Percentiles rank a stretch among this genome's conserved stretches.
These are phyloP conservation scores for Mormyrops boulengeri DNA, from an alignment of 2,797 vertebrate genomes.

Conservation along the genomic window DNA sequence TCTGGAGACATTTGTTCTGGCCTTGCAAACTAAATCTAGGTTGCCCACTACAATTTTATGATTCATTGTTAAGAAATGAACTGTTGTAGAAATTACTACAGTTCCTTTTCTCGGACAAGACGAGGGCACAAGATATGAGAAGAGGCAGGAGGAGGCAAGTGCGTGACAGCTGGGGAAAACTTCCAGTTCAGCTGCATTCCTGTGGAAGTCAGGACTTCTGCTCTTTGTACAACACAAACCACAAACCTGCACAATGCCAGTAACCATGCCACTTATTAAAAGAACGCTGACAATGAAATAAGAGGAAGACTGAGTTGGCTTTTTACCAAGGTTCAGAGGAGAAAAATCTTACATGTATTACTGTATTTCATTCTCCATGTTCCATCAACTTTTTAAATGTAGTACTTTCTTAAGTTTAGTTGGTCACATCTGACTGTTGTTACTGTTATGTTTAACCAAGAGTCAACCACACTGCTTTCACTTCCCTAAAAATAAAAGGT, in stretches of 20 bases:
- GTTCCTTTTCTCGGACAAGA: neutral
- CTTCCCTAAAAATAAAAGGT: neutral
- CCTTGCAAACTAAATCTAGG: neutral
- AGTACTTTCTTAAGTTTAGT: neutral
- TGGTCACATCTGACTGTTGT: neutral
- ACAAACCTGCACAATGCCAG: neutral
- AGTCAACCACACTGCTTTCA: neutral
- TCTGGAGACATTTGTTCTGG: neutral
- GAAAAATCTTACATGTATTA: neutral
- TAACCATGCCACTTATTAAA: neutral
- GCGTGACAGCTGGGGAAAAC: neutral
- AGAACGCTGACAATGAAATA: neutral
- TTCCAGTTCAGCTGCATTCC: neutral
- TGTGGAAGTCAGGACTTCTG: neutral
- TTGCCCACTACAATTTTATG: neutral
- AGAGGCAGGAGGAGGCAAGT: neutral
- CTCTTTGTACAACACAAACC: neutral
- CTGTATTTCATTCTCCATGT: neutral
- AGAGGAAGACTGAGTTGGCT: neutral
- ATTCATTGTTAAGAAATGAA: neutral
- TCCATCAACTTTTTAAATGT: neutral
- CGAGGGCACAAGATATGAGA: neutral
- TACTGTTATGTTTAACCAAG: neutral
- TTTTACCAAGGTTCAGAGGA: neutral
- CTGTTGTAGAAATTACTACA: neutral